Conservation (phyloP, 35 echinoderm and acorn worm species). For the Amphiura filiformis region DNA sequence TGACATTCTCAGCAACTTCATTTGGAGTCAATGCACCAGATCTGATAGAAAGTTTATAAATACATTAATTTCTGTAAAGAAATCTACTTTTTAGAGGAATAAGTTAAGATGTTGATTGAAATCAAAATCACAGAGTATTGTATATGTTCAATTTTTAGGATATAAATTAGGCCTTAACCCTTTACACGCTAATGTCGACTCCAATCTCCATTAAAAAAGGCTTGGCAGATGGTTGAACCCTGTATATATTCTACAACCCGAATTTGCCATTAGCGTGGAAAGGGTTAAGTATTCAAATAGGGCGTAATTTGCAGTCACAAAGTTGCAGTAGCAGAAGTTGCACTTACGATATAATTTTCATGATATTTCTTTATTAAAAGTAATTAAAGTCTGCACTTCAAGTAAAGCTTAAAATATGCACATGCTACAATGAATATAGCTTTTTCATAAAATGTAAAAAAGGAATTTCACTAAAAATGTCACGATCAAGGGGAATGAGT, state of each 20-base stretch:
- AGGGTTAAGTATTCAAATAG: too few relatives aligned
- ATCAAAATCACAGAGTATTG: not conserved
- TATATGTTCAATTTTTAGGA: not conserved
- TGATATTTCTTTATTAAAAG: too few relatives aligned
- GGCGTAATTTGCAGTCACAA: too few relatives aligned
- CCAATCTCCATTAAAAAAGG: too few relatives aligned
- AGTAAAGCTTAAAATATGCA: too few relatives aligned
- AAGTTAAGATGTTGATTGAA: not conserved
- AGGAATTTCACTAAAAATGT: not conserved
- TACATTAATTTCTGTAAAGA: not conserved
- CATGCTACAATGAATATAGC: not conserved
- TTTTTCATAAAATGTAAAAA: not conserved
- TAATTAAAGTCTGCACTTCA: too few relatives aligned
- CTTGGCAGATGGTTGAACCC: too few relatives aligned
- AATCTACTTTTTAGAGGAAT: not conserved
- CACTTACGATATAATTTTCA: too few relatives aligned
- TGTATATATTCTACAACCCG: too few relatives aligned
- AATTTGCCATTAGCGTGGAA: too few relatives aligned
- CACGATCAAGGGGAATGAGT: not conserved
- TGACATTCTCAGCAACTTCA: conserved; percentile 57
- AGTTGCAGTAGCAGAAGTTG: too few relatives aligned
- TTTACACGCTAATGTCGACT: too few relatives aligned
- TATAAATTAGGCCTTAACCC: not conserved
- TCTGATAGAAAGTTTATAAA: not conserved
- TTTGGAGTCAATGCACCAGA: conserved; percentile 49